Percentiles rank a stretch among this genome's conserved stretches.
phyloP scores from a whole-genome alignment of 1,140 invertebrate genomes.

The Dreissena polymorpha region DNA sequence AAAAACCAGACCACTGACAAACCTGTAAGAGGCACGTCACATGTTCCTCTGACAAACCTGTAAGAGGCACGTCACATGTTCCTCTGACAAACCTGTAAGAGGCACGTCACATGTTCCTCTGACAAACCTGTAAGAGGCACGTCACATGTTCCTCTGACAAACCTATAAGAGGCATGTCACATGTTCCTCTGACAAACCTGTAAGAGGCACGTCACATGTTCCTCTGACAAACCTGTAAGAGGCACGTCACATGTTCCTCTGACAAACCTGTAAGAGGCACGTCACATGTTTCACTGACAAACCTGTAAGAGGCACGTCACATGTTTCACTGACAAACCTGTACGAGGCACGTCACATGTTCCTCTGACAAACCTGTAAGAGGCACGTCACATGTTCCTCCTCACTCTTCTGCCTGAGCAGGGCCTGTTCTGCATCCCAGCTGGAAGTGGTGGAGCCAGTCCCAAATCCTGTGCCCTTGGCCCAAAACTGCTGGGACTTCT shows the following conservation, averaged over 20 bases:
- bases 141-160: slow-evolving; percentile 97
- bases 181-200: too few species aligned
- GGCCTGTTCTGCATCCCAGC: slow-evolving; percentile 97
- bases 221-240: too few species aligned
- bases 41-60: too few species aligned
- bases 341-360: too few species aligned
- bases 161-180: slow-evolving; percentile 91
- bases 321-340: too few species aligned
- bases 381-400: slow-evolving; percentile 94
- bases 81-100: too few species aligned
- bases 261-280: too few species aligned
- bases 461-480: slow-evolving; percentile 96
- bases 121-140: too few species aligned
- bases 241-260: too few species aligned
- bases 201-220: slow-evolving; percentile 93
- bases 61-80: slow-evolving; percentile 93
- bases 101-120: slow-evolving; percentile 95
- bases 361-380: slow-evolving; percentile 85
- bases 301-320: too few species aligned
- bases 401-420: slow-evolving; percentile 92
- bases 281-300: too few species aligned
- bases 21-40: slow-evolving; percentile 86
- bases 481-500: slow-evolving; percentile 94
- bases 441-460: slow-evolving; percentile 95
- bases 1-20: too few species aligned